Base-by-base conservation (phyloP, 2,888 invertebrate genomes). In the Colostygia pectinataria region DNA sequence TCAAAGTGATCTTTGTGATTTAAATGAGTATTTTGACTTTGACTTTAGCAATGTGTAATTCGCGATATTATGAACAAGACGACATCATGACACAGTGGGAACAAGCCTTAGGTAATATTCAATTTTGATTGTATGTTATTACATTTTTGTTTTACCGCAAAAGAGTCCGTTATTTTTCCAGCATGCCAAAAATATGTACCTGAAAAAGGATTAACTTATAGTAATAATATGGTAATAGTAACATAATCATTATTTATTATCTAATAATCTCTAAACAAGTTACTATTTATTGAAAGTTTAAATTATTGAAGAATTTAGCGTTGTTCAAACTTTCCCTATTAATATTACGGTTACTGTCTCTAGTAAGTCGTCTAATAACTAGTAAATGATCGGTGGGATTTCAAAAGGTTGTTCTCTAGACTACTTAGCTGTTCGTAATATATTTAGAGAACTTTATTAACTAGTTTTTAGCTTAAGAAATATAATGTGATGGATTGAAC, bases 171-270 rank as follows among this genome's bases (percentile, higher is more conserved):
- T 27, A 12, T 20, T 13, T 37, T 38, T 39, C 46, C 14, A 20
- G 14, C 12, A 27, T 39, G 39, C 39, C 39, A 46, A 46, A 46
- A 39, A 8, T 25, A 20, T 20, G 13, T 46, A 39, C 46, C 33
- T 33, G 39, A 14, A 23, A 23, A 15, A 29, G 6, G 5, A 34
- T n/a, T n/a, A n/a, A n/a, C n/a, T n/a, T n/a, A n/a, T n/a, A n/a
- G n/a, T n/a, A n/a, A n/a, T n/a, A 5, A 20, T 20, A 20, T 1
- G 1, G 5, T 5, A 20, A 4, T 20, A 20, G 4, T 20, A 20
- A 20, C 2, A 27, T 3, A n/a, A 10, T 27, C 1, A 23, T 20
- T 13, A 31, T 40, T 28, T 44, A 44, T 37, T 5, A 24, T n/a
- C n/a, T n/a, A n/a, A 38, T 25, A 13, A 18, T 37, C 27, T 33